Percentiles rank a stretch among this genome's conserved stretches.
Evolutionary conservation across 2,113 vertebrate species (phyloP).

Genomic region (Thryonomys swinderianus): DNA sequence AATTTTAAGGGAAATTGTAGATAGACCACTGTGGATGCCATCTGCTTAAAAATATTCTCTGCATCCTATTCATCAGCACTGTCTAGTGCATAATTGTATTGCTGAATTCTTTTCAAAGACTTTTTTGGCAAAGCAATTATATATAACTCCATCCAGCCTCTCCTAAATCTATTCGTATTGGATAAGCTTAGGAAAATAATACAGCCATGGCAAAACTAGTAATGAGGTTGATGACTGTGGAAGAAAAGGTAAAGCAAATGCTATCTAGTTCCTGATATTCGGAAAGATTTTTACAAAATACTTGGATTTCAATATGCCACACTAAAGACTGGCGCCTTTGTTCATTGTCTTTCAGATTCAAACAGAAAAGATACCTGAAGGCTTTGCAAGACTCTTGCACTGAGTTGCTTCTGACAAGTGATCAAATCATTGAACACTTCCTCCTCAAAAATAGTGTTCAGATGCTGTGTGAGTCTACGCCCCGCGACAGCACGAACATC

Average conservation of each 20-base stretch:
- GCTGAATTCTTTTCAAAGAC: background rate
- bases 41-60: conserved; percentile 63
- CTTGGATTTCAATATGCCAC: conserved; percentile 59
- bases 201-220: background rate
- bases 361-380: conserved; percentile 84
- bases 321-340: conserved; percentile 79
- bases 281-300: conserved; percentile 72
- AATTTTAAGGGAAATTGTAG: conserved; percentile 41
- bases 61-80: background rate
- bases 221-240: background rate
- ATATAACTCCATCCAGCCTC: background rate
- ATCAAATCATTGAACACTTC: conserved; percentile 88
- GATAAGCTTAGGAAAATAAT: background rate
- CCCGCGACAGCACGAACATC: conserved; percentile 86
- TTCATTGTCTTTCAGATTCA: conserved; percentile 85
- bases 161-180: background rate
- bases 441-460: conserved; percentile 88
- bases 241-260: conserved; percentile 61
- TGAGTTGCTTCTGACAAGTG: conserved; percentile 87
- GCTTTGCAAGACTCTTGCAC: conserved; percentile 86
- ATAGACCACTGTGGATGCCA: conserved; percentile 62
- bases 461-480: conserved; percentile 84
- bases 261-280: conserved; percentile 67
- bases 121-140: background rate
- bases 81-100: background rate